phyloP scores from a whole-genome alignment of 2,113 vertebrate species.

The Psilopogon haemacephalus region DNA sequence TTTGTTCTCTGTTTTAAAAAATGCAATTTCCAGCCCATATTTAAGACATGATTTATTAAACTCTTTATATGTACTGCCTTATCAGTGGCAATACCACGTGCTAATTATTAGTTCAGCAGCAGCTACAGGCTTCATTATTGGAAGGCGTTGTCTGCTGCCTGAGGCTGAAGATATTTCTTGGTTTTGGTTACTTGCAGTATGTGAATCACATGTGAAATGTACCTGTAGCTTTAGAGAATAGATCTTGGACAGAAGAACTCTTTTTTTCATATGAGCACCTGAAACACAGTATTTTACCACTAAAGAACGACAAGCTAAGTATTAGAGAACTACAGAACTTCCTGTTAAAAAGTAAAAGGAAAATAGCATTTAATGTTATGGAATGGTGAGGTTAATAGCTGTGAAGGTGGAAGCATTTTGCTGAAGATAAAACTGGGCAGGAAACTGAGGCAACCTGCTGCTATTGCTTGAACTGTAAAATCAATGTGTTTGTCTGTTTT shows the following conservation, averaged over 20 bases:
- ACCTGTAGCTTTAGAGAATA: neutral
- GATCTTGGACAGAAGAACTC: neutral
- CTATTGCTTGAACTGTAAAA: constrained; percentile 14
- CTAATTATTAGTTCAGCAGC: neutral
- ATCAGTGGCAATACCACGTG: neutral
- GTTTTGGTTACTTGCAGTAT: neutral
- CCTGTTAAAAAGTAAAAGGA: neutral
- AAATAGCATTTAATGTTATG: neutral
- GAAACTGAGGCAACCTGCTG: neutral
- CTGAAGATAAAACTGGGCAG: neutral
- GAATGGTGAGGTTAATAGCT: neutral
- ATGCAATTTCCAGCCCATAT: neutral
- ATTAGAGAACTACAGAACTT: neutral
- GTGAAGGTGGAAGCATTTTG: neutral
- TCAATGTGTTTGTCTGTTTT: constrained; percentile 13
- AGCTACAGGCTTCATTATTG: neutral
- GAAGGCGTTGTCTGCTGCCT: neutral
- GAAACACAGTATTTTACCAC: neutral
- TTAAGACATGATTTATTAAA: constrained; percentile 1
- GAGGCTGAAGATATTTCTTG: neutral
- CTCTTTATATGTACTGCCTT: neutral
- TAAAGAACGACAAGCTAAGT: neutral
- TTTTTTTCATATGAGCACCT: neutral
- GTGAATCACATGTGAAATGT: neutral
- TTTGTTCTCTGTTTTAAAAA: neutral